phyloP scores from a whole-genome alignment of 2,113 vertebrate genomes.

The Shinisaurus crocodilurus region DNA sequence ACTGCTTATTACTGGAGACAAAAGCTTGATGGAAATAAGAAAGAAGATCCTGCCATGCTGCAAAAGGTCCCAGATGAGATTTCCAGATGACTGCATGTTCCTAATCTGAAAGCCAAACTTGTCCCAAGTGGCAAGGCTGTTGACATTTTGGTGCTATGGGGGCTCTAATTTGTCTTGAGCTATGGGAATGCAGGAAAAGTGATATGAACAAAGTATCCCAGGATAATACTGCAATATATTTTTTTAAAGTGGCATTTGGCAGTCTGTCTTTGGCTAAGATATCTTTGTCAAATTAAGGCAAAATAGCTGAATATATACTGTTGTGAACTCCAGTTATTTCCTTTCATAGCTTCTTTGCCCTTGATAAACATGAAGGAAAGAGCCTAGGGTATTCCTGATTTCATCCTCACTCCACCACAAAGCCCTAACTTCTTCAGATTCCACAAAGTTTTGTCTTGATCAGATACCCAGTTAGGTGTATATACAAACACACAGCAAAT shows the following conservation, averaged over 20 bases:
- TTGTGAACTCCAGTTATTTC: constrained; percentile 53
- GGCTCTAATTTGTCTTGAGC: constrained; percentile 75
- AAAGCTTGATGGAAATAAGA: constrained; percentile 58
- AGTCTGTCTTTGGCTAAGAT: constrained; percentile 60
- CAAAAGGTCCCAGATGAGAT: constrained; percentile 51
- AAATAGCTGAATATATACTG: constrained; percentile 46
- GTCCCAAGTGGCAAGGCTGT: constrained; percentile 47
- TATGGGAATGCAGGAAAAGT: constrained; percentile 67
- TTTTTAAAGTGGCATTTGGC: constrained; percentile 61
- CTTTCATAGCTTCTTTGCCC: constrained; percentile 54
- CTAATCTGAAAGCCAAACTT: constrained; percentile 65
- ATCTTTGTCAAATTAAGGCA: constrained; percentile 64
- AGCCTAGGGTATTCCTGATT: constrained; percentile 41
- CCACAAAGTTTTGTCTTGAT: constrained; percentile 57
- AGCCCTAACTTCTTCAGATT: constrained; percentile 67
- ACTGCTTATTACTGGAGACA: constrained; percentile 21
- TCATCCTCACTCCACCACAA: constrained; percentile 41
- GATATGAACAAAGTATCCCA: constrained; percentile 62
- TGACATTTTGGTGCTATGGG: constrained; percentile 74
- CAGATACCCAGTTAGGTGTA: constrained; percentile 57
- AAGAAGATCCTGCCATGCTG: constrained; percentile 28
- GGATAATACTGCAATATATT: constrained; percentile 59
- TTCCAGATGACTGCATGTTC: constrained; percentile 67
- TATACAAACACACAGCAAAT: constrained; percentile 61
- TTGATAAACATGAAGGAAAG: constrained; percentile 52